Base-by-base conservation (phyloP, 1,140 invertebrate genomes). In the Xylocopa sonorina region DNA sequence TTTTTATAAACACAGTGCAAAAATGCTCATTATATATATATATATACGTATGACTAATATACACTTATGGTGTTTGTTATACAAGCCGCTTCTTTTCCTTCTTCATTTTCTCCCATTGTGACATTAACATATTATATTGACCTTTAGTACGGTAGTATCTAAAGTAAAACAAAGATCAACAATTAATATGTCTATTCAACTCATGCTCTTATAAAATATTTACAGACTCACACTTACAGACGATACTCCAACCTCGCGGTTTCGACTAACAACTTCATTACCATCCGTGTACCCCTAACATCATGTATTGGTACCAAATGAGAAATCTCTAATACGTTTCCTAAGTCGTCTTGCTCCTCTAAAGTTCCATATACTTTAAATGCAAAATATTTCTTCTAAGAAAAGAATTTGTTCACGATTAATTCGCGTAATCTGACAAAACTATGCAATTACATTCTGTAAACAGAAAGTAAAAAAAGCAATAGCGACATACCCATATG, bases 321-420 rank as follows among this genome's bases (percentile, higher is more conserved):
- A 21, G 50, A 27, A 51, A 24, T 38, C n/a, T 71, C 48, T 32
- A 83, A 21, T 43, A 84, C 1, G 16, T 34, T 1, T 51, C 46
- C 21, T 34, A 32, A 34, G 27, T 62, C 24, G 3, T 3, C 9
- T 16, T 24, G 60, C 21, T 1, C 7, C 18, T 66, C 46, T n/a
- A 84, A 62, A 6, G 12, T 75, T 51, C 81, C 82, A 58, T 67
- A 83, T 63, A 84, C 32, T 72, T 84, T 84, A 27, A 84, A 83
- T 12, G 67, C 18, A 60, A 2, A 27, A 38, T 14, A 50, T 14
- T 55, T 84, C 16, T 84, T 67, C 81, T 80, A 2, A 7, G 53
- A 57, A 63, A 51, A 10, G 27, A 27, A 18, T 27, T 41, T 29
- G 9, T 3, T 7, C 21, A 5, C 34, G 1, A 4, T 7, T 50